Evolutionary conservation across 2,888 invertebrate genomes (phyloP).

Genomic region (Zeuzera pyrina): DNA sequence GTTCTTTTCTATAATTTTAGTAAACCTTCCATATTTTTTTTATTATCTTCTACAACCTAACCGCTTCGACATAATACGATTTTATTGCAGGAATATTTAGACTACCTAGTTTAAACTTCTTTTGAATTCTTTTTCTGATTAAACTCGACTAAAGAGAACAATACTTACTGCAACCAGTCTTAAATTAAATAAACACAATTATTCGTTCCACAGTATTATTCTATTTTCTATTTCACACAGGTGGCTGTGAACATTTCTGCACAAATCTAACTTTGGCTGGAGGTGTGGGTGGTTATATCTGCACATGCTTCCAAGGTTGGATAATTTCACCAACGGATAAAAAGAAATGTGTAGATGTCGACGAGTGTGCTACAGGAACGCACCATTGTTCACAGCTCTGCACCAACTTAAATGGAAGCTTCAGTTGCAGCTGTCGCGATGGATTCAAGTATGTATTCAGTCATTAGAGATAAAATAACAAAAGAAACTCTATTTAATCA

Average conservation of each 20-base stretch:
- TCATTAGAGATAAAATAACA: background rate
- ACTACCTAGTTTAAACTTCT: too few species aligned
- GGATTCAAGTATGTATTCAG: conserved; percentile 76
- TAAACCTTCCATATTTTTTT: too few species aligned
- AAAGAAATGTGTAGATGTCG: conserved; percentile 89
- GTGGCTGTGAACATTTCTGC: conserved; percentile 95
- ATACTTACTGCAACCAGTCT: too few species aligned
- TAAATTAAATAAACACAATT: too few species aligned
- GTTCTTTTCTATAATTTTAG: too few species aligned
- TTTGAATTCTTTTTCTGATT: too few species aligned
- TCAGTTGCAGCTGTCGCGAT: conserved; percentile 89
- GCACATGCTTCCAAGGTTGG: conserved; percentile 90
- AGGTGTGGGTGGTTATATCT: conserved; percentile 81
- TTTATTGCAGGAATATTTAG: too few species aligned
- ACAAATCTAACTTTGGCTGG: conserved; percentile 78
- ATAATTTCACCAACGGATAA: conserved; percentile 85
- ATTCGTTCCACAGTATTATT: too few species aligned
- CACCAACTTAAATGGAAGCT: conserved; percentile 92
- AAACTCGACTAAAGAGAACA: too few species aligned
- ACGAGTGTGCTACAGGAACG: conserved; percentile 88
- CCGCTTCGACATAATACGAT: too few species aligned
- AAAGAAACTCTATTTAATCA: background rate
- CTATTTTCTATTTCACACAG: too few species aligned
- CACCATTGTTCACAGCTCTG: conserved; percentile 97
- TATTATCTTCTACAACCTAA: too few species aligned